Evolutionary conservation across 2,888 invertebrate genomes (phyloP).

Genomic region (Drosophila infuscata): DNA sequence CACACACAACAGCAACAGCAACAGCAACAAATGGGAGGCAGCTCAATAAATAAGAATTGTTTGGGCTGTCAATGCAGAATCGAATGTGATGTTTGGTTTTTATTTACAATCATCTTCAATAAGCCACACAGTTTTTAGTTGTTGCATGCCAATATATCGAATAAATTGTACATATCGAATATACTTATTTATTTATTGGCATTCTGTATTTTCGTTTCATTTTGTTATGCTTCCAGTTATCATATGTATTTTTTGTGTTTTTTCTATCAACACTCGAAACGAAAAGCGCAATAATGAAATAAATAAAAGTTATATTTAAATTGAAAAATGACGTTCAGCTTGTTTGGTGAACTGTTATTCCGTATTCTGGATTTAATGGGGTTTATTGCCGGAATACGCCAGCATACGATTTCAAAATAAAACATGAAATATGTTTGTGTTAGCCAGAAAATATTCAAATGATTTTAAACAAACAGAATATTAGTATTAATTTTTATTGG

Average conservation of each 20-base stretch:
- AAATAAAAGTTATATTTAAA: conserved; percentile 42
- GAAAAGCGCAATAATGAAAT: conserved; percentile 42
- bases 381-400: background rate
- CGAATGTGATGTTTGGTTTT: conserved; percentile 45
- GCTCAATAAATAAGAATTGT: conserved; percentile 52
- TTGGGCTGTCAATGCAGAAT: conserved; percentile 41
- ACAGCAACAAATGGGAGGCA: conserved; percentile 26
- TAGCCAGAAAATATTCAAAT: background rate
- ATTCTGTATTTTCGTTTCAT: conserved; percentile 21
- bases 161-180: conserved; percentile 8
- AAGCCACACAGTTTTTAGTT: conserved; percentile 26
- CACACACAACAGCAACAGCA: background rate
- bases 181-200: conserved; percentile 30
- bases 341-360: background rate
- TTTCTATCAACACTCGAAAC: conserved; percentile 27
- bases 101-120: conserved; percentile 45
- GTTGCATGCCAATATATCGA: conserved; percentile 8
- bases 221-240: conserved; percentile 2
- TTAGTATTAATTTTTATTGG: background rate
- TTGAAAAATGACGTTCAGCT: conserved; percentile 38
- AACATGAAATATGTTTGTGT: background rate
- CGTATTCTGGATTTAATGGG: background rate
- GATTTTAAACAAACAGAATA: background rate
- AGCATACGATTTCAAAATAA: conserved; percentile 1
- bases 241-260: background rate